These are phyloP conservation scores for Glaucomys volans DNA, from an alignment of 2,113 vertebrate species.

Conservation along the genomic window DNA sequence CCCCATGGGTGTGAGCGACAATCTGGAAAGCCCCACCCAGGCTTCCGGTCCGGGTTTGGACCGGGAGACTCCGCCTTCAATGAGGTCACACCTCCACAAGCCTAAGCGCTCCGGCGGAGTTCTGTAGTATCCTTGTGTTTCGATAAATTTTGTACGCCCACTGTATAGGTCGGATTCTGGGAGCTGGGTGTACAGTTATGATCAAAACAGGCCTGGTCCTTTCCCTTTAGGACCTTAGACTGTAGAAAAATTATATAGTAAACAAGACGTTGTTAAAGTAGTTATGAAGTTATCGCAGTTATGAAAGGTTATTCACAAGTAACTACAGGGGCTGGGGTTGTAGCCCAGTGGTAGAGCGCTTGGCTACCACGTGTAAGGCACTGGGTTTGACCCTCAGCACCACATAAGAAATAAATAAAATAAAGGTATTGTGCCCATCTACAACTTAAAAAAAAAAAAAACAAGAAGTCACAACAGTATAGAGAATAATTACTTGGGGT, in stretches of 20 bases:
- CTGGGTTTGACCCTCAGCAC: no score
- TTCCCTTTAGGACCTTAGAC: not conserved
- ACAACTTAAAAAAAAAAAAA: no score
- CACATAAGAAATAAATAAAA: no score
- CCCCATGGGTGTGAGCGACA: not conserved
- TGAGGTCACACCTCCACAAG: not conserved
- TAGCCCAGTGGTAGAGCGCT: no score
- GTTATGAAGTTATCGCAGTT: not conserved
- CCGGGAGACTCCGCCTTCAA: not conserved
- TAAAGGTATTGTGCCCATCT: no score
- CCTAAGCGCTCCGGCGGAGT: accelerated
- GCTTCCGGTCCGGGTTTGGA: not conserved
- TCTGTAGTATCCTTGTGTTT: not conserved
- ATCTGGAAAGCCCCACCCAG: constrained; percentile 54
- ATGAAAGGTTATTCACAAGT: not conserved
- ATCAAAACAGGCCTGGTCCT: not conserved
- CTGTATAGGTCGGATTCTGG: not conserved
- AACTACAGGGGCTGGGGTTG: not conserved
- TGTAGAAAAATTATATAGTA: not conserved
- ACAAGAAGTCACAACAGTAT: not conserved
- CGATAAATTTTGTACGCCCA: no score
- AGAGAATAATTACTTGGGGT: not conserved
- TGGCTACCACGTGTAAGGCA: no score
- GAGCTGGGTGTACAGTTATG: not conserved
- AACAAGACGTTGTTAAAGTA: constrained; percentile 10